phyloP scores from a whole-genome alignment of 1,140 invertebrate species.

The Tachypleus tridentatus region DNA sequence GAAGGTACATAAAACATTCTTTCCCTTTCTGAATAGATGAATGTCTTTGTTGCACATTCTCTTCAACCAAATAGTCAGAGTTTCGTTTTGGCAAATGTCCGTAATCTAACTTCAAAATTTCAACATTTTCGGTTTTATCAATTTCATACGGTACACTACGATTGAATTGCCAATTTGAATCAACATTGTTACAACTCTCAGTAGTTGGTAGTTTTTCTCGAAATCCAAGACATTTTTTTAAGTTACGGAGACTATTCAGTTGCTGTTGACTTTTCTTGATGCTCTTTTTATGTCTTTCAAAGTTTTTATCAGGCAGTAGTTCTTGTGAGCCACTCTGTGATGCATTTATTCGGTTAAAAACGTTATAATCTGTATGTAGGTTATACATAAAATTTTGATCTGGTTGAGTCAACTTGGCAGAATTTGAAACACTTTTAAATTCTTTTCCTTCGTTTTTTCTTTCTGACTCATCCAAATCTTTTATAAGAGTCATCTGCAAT shows the following conservation, averaged over 20 bases:
- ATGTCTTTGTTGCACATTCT: constrained; percentile 1
- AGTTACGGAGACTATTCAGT: constrained; percentile 15
- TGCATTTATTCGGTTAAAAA: constrained; percentile 7
- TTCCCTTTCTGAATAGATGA: constrained; percentile 15
- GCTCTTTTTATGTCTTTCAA: constrained; percentile 9
- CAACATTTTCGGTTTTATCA: constrained; percentile 19
- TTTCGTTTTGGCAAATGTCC: constrained; percentile 11
- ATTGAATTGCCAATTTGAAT: constrained; percentile 46
- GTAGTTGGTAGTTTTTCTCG: constrained; percentile 4
- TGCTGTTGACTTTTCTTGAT: constrained; percentile 12
- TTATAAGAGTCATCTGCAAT: constrained; percentile 13
- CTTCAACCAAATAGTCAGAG: constrained; percentile 10
- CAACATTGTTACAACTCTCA: constrained; percentile 9
- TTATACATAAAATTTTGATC: constrained; percentile 10
- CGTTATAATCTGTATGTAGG: too few relatives aligned
- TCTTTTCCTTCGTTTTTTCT: constrained; percentile 5
- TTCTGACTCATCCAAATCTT: constrained; percentile 14
- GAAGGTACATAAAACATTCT: constrained; percentile 57
- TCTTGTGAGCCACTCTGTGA: constrained; percentile 8
- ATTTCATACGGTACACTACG: constrained; percentile 53
- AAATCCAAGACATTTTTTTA: constrained; percentile 15
- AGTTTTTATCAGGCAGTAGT: constrained; percentile 3
- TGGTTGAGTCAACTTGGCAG: constrained; percentile 16
- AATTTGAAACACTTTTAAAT: neutral
- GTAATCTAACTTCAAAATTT: constrained; percentile 18